A percentile compares a stretch with the other conserved stretches of the same genome.
phyloP scores from a whole-genome alignment of 2,888 invertebrate genomes.

The Heliconius aoede region DNA sequence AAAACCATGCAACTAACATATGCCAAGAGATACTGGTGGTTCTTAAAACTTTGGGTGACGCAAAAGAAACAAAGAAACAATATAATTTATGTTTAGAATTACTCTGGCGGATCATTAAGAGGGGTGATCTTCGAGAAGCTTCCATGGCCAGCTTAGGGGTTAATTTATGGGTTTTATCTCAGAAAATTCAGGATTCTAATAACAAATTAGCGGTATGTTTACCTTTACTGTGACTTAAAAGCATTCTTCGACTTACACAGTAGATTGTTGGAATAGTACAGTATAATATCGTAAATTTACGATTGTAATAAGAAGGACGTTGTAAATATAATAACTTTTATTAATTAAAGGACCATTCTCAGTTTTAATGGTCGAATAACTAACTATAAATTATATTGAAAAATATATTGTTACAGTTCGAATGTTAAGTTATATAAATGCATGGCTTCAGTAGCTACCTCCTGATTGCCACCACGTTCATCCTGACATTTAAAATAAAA shows the following conservation, averaged over 20 bases:
- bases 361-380: neutral
- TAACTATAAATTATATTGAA: no score
- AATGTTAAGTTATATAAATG: no score
- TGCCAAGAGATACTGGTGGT: constrained; percentile 89
- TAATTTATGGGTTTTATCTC: constrained; percentile 92
- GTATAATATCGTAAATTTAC: neutral
- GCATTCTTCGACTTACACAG: no score
- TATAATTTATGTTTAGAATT: constrained; percentile 89
- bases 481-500: no score
- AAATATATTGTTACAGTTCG: no score
- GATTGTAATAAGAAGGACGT: neutral
- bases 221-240: neutral
- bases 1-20: constrained; percentile 89
- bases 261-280: no score
- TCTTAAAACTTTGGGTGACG: constrained; percentile 87
- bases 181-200: constrained; percentile 81
- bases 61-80: constrained; percentile 87
- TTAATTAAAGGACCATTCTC: neutral
- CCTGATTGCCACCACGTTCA: no score
- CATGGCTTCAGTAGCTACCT: no score
- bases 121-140: constrained; percentile 85
- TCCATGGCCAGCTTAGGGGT: constrained; percentile 87
- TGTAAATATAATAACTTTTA: neutral
- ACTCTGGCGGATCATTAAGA: constrained; percentile 86
- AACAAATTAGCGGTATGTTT: constrained; percentile 66